phyloP scores from a whole-genome alignment of 2,797 vertebrate species.

The Cynodonichthys magdalenae region DNA sequence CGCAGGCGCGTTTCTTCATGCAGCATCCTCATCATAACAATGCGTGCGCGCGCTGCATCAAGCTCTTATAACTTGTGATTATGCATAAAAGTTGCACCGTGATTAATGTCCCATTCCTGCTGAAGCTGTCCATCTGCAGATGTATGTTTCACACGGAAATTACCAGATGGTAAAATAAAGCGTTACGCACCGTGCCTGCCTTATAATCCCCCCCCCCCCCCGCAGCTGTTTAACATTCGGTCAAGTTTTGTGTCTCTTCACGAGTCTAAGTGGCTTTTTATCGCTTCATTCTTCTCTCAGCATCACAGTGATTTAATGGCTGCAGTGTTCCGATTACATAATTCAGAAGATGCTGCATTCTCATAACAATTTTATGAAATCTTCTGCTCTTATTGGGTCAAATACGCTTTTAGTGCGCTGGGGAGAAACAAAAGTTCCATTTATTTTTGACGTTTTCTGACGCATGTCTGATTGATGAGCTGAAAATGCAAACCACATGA shows the following conservation, averaged over 20 bases:
- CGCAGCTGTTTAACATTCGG: conserved; percentile 10
- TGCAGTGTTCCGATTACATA: conserved; percentile 71
- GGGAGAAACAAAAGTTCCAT: neutral
- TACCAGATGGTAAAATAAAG: conserved; percentile 6
- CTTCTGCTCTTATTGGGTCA: neutral
- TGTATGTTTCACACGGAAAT: conserved; percentile 7
- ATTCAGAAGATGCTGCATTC: conserved; percentile 68
- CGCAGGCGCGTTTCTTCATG: conserved; percentile 38
- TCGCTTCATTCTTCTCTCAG: conserved; percentile 12
- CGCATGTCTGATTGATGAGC: conserved; percentile 2
- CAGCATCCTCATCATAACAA: conserved; percentile 39
- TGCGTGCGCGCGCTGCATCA: conserved; percentile 42
- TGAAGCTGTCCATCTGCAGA: neutral
- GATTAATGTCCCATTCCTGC: conserved; percentile 11
- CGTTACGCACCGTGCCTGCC: conserved; percentile 13
- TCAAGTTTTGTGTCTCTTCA: conserved; percentile 17
- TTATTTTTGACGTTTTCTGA: neutral
- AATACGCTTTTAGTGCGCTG: neutral
- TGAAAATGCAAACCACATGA: conserved; percentile 66
- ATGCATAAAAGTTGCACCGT: conserved; percentile 39
- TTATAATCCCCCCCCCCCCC: neutral
- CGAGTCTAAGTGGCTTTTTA: conserved; percentile 28
- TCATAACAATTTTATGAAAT: conserved; percentile 59
- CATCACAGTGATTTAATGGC: conserved; percentile 37
- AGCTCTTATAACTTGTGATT: conserved; percentile 39